Conservation (phyloP, 2,888 invertebrate species). For the Pheosia tremula region DNA sequence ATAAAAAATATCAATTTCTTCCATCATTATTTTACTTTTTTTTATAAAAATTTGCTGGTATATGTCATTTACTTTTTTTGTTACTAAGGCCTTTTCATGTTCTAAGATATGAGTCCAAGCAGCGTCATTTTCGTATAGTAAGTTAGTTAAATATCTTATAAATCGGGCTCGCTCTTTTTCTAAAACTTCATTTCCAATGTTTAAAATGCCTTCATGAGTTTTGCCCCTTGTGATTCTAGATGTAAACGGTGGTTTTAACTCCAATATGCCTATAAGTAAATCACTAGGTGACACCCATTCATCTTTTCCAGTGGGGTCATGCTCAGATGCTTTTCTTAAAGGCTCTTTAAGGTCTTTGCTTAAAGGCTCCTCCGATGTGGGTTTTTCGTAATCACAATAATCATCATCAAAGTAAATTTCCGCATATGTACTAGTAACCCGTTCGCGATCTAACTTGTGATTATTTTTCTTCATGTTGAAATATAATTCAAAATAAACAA, state of each 20-base stretch:
- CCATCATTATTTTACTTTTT: conserved; percentile 63
- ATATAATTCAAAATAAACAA: conserved; percentile 11
- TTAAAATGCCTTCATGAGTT: conserved; percentile 72
- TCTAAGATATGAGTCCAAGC: conserved; percentile 65
- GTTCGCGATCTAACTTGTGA: conserved; percentile 47
- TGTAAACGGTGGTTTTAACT: conserved; percentile 72
- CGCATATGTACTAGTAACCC: conserved; percentile 65
- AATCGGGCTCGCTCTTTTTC: conserved; percentile 55
- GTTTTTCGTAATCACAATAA: conserved; percentile 41
- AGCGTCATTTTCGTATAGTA: conserved; percentile 63
- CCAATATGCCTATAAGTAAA: conserved; percentile 62
- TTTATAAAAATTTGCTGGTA: conserved; percentile 56
- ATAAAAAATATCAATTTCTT: conserved; percentile 65
- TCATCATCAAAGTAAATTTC: conserved; percentile 65
- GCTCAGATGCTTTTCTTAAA: not conserved
- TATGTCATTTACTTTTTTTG: conserved; percentile 52
- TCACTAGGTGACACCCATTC: conserved; percentile 77
- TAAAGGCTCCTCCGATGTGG: not conserved
- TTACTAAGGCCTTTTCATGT: conserved; percentile 55
- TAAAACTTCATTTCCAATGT: conserved; percentile 64
- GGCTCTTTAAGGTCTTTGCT: not conserved
- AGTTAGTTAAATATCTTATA: conserved; percentile 41
- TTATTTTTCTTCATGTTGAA: conserved; percentile 49
- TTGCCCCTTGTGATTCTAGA: conserved; percentile 73
- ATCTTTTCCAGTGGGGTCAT: conserved; percentile 21